Base-by-base conservation (phyloP, 2,797 vertebrate species). In the Gambelia wislizenii region DNA sequence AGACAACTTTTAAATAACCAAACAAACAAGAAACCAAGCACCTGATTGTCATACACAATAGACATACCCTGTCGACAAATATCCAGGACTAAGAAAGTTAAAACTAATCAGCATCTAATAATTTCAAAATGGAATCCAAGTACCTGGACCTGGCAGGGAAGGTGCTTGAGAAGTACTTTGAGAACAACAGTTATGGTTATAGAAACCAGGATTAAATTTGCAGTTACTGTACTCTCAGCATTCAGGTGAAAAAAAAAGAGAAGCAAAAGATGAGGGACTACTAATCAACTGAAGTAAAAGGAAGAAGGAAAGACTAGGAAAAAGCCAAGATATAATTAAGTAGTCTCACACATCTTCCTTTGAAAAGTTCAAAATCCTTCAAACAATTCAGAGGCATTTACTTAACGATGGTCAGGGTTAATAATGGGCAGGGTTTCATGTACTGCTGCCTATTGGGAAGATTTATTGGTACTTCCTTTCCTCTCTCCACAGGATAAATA, bases 91-190 rank as follows among this genome's bases (percentile, higher is more conserved):
- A 39, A 64, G 44, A 64, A 64, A 10, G 9, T 42, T 30, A 77
- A 49, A 27, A 27, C 70, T 75, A 75, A 85, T 18, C n/a, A 67
- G 64, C 44, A 69, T 52, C 85, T 86, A 86, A 77, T 42, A 77
- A 78, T 49, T 74, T 85, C 33, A 36, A 3, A 67, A 76, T 78
- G 36, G 52, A 30, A 9, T 70, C 47, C 9, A 69, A 13, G 7
- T 64, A 86, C 67, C n/a, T n/a, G 44, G 36, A 47, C n/a, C 27
- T 39, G 47, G 47, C 44, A 84, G 12, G n/a, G n/a, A n/a, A n/a
- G n/a, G n/a, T n/a, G n/a, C n/a, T n/a, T n/a, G n/a, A n/a, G n/a
- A n/a, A n/a, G n/a, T n/a, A n/a, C n/a, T n/a, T n/a, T n/a, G n/a
- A n/a, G 3, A 67, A 33, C 33, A 69, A n/a, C 42, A 56, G 25